These are phyloP conservation scores for Vulpes vulpes DNA, from an alignment of 2,113 vertebrate genomes.

Conservation along the genomic window DNA sequence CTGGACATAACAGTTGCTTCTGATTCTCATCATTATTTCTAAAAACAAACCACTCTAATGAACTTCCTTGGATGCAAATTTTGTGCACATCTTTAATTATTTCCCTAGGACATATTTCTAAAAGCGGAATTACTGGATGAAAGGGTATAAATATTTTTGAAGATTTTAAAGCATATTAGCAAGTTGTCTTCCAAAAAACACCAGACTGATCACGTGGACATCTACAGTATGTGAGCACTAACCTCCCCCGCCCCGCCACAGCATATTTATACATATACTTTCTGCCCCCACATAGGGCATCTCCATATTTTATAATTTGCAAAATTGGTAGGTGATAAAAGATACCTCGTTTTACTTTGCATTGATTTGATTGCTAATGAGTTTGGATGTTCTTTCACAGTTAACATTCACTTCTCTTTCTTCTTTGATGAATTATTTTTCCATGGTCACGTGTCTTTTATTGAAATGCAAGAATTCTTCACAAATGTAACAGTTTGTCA, in stretches of 20 bases:
- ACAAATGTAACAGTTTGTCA: not conserved
- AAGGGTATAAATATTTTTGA: not conserved
- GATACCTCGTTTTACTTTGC: not conserved
- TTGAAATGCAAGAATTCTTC: not conserved
- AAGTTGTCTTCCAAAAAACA: conserved; percentile 1
- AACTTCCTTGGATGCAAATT: not conserved
- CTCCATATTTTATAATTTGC: not conserved
- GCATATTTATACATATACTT: not conserved
- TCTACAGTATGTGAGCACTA: not conserved
- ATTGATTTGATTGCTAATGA: conserved; percentile 10
- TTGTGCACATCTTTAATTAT: not conserved
- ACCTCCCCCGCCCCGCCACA: not conserved
- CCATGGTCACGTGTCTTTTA: not conserved
- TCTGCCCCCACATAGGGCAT: not conserved
- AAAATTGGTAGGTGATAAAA: not conserved
- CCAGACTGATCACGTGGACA: not conserved
- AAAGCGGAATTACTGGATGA: not conserved
- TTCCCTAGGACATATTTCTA: conserved; percentile 45
- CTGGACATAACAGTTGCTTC: not conserved
- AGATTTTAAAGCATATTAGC: not conserved
- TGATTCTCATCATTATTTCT: not conserved
- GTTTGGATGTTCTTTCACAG: not conserved
- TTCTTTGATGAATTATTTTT: not conserved
- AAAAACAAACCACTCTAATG: not conserved
- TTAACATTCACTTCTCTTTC: not conserved